A percentile compares a stretch with the other conserved stretches of the same genome.
Conservation (phyloP, 1,140 invertebrate genomes). For the Anoplophora glabripennis region DNA sequence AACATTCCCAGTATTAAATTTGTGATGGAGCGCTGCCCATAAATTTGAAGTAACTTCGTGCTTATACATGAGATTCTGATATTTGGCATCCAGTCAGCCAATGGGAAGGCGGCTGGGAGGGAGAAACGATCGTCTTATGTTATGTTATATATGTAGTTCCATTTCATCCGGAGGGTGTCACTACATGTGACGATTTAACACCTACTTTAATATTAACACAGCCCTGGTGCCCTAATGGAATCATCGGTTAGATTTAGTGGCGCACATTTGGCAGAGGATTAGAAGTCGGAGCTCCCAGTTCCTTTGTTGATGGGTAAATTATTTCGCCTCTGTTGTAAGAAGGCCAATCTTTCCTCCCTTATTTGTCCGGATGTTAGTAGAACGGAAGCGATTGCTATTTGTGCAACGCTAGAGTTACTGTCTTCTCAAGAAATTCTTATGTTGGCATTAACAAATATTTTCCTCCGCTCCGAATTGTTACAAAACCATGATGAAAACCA, state of each 20-base stretch:
- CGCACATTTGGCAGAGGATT: constrained; percentile 1
- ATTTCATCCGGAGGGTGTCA: constrained; percentile 18
- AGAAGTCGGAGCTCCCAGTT: background rate
- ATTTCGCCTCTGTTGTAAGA: background rate
- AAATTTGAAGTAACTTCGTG: constrained; percentile 32
- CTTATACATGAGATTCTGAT: constrained; percentile 35
- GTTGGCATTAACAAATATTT: too few relatives aligned
- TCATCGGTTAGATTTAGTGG: background rate
- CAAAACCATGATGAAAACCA: too few relatives aligned
- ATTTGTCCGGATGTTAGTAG: too few relatives aligned
- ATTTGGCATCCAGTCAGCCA: constrained; percentile 33
- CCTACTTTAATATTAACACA: constrained; percentile 29
- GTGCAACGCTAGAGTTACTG: too few relatives aligned
- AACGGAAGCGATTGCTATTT: too few relatives aligned
- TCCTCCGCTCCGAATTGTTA: too few relatives aligned
- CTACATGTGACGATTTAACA: constrained; percentile 29
- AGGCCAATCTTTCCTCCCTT: too few relatives aligned
- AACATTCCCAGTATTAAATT: constrained; percentile 27
- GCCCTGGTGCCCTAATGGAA: constrained; percentile 9
- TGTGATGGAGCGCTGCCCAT: constrained; percentile 30
- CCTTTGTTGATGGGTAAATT: constrained; percentile 2
- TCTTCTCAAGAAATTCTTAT: too few relatives aligned
- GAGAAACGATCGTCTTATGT: constrained; percentile 21
- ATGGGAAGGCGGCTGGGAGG: constrained; percentile 14
- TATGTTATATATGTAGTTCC: constrained; percentile 23